Evolutionary conservation across 2,888 invertebrate species (phyloP), one percentile per base, ranked within the genome.

Genomic region (Salticus scenicus): DNA sequence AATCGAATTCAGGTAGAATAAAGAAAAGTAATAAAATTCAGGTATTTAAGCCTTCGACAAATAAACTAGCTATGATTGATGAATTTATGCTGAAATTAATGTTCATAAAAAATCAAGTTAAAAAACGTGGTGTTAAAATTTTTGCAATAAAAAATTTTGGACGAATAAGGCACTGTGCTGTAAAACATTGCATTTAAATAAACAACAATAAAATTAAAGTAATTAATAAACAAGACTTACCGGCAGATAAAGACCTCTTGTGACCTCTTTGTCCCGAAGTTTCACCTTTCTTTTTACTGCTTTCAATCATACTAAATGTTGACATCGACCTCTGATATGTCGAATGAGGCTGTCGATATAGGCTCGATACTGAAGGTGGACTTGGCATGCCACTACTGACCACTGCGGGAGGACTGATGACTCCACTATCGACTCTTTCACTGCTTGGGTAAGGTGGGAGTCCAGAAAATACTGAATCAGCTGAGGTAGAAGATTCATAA

Each of bases 221-320:
- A 4, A 37, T 37, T 37, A n/a, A n/a, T 37, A 4, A 10, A 37
- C 7, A 37, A 37, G 28, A 75, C 75, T 75, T 42, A 75, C 75
- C 75, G 17, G 75, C n/a, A 17, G 75, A 75, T 12, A 42, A 17
- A 12, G 41, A 41, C 33, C 75, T 12, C 57, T 75, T 75, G n/a
- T 74, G 74, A 12, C 63, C 74, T 42, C 70, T 41, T 42, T 70
- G 70, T 14, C 30, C 30, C 1, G 66, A 0, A 28, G 70, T 42
- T 70, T 70, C 70, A 1, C 30, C 72, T 2, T 24, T 47, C 30
- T 42, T 75, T 20, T 75, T 75, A 27, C 42, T 75, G 10, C 42
- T 41, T 20, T 75, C 66, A n/a, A 75, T 41, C 64, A 66, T 37
- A 0, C 75, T 75, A 28, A 75, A 75, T 5, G 75, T 75, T 8